A percentile compares a stretch with the other conserved stretches of the same genome.
phyloP scores from a whole-genome alignment of 2,888 invertebrate species.

The Rhabditoides inermis region DNA sequence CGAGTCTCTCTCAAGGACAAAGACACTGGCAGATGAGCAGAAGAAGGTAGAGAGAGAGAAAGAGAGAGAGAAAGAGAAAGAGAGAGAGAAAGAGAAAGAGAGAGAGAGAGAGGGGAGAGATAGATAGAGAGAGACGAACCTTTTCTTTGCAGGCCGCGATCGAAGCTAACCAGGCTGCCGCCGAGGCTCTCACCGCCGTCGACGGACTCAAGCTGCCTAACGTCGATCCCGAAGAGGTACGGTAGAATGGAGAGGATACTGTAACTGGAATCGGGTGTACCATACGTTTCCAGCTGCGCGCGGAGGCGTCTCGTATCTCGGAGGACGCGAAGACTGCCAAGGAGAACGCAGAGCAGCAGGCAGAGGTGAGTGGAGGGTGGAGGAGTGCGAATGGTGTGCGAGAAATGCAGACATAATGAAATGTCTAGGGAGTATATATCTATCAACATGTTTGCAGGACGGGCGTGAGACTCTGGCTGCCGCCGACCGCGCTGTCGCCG shows the following conservation, averaged over 20 bases:
- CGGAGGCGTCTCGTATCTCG: constrained; percentile 59
- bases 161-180: constrained; percentile 72
- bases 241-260: constrained; percentile 60
- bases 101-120: no score
- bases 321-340: constrained; percentile 57
- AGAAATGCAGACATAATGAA: constrained; percentile 52
- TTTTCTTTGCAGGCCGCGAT: no score
- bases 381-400: not conserved
- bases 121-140: no score
- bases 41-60: no score
- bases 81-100: no score
- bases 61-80: no score
- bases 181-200: constrained; percentile 72
- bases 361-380: constrained; percentile 58
- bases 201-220: constrained; percentile 71
- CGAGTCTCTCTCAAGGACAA: constrained; percentile 46
- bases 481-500: constrained; percentile 62
- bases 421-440: no score
- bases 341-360: constrained; percentile 64
- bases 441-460: constrained; percentile 13
- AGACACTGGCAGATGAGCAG: constrained; percentile 57
- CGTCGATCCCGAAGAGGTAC: constrained; percentile 59
- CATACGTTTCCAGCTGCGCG: constrained; percentile 57
- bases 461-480: constrained; percentile 54
- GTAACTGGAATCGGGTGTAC: not conserved